Conservation (phyloP, 2,888 invertebrate genomes). For the Chalcis sispes region DNA sequence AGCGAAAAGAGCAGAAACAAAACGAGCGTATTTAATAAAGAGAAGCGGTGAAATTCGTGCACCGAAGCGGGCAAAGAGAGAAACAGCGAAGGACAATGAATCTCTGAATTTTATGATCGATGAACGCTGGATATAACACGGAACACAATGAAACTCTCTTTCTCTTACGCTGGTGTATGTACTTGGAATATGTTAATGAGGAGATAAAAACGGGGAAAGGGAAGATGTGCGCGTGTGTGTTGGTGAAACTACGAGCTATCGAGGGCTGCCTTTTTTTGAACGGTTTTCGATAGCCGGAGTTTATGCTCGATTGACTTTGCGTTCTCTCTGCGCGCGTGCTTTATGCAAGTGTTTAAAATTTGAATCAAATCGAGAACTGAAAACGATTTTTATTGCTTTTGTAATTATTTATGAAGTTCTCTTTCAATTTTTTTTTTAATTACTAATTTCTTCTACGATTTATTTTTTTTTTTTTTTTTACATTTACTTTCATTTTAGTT, state of each 20-base stretch:
- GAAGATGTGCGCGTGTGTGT: neutral
- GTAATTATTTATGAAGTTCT: too few relatives aligned
- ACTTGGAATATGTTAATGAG: neutral
- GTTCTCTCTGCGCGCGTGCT: neutral
- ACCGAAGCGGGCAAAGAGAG: neutral
- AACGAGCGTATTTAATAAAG: slow-evolving; percentile 33
- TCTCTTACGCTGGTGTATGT: neutral
- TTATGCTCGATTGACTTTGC: neutral
- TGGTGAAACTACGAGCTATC: neutral
- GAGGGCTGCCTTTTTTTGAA: neutral
- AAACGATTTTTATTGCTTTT: too few relatives aligned
- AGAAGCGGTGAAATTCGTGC: slow-evolving; percentile 27
- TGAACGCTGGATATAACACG: neutral
- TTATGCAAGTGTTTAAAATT: too few relatives aligned
- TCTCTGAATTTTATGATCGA: slow-evolving; percentile 33
- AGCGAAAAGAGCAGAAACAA: slow-evolving; percentile 26
- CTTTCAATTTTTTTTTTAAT: too few relatives aligned
- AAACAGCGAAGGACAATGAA: too few relatives aligned
- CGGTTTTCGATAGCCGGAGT: neutral
- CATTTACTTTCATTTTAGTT: too few relatives aligned
- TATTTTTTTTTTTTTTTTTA: too few relatives aligned
- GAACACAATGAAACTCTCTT: neutral
- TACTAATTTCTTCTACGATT: too few relatives aligned
- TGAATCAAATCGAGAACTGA: too few relatives aligned
- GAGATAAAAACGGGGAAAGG: too few relatives aligned